phyloP scores from a whole-genome alignment of 2,888 invertebrate species.

The Eulithis prunata region DNA sequence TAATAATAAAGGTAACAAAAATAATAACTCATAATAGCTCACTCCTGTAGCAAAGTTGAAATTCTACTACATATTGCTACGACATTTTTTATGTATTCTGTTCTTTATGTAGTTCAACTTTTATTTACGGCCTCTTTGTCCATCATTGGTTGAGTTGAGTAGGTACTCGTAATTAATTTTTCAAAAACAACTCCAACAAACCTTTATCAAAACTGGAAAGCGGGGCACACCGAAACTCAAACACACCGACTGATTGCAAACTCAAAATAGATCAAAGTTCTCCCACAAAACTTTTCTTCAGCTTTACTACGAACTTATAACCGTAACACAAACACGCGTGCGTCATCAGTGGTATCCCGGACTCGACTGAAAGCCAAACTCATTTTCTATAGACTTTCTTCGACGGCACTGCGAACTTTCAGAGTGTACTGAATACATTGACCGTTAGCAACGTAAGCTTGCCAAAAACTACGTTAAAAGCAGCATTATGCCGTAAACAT shows the following conservation, averaged over 20 bases:
- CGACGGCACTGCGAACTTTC: conserved; percentile 9
- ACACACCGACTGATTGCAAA: conserved; percentile 48
- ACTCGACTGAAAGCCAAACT: conserved; percentile 54
- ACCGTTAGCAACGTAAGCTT: neutral
- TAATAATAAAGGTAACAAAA: no score
- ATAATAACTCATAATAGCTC: no score
- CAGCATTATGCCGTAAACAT: conserved; percentile 44
- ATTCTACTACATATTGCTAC: no score
- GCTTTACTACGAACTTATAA: conserved; percentile 51
- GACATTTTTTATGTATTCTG: no score
- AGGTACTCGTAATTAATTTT: no score
- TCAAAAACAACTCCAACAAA: conserved; percentile 38
- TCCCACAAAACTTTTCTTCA: conserved; percentile 65
- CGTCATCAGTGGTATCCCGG: conserved; percentile 43
- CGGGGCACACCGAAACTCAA: conserved; percentile 49
- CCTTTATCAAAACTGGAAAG: conserved; percentile 45
- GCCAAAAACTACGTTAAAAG: neutral
- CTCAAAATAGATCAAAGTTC: conserved; percentile 52
- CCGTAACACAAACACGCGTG: conserved; percentile 46
- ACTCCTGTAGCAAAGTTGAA: no score
- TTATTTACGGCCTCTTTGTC: no score
- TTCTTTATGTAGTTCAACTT: no score
- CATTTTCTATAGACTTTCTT: conserved; percentile 44
- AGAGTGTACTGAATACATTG: conserved; percentile 18
- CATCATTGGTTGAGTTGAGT: no score